Evolutionary conservation across 2,797 vertebrate species (phyloP).

Genomic region (Mus spretus): DNA sequence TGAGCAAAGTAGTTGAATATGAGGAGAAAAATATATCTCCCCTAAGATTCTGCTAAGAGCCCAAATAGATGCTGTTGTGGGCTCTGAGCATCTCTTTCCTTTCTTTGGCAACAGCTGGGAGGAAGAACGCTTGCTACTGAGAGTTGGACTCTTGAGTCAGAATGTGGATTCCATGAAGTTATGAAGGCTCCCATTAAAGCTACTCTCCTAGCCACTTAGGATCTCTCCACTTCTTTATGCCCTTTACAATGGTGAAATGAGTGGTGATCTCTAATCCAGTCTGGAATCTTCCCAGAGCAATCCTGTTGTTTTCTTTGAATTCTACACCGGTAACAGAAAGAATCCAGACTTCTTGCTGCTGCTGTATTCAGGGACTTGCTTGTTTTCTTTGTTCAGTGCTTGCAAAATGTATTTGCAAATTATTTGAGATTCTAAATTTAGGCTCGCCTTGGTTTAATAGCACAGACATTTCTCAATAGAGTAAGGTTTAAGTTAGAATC

Average conservation of each 20-base stretch:
- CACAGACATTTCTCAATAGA: neutral
- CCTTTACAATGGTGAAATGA: slow-evolving; percentile 19
- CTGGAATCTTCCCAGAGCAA: neutral
- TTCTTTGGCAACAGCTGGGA: neutral
- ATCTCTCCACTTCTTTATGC: slow-evolving; percentile 28
- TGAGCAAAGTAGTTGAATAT: neutral
- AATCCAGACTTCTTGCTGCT: neutral
- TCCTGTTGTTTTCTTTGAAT: neutral
- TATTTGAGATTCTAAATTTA: slow-evolving; percentile 58
- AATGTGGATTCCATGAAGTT: neutral
- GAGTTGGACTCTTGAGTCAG: neutral
- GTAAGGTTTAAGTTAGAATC: slow-evolving; percentile 32
- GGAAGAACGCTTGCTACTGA: neutral
- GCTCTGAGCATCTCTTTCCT: neutral
- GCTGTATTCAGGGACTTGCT: neutral
- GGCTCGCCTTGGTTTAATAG: slow-evolving; percentile 17
- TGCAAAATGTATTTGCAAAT: slow-evolving; percentile 22
- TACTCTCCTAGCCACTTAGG: neutral
- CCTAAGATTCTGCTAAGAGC: neutral
- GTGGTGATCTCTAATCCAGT: neutral
- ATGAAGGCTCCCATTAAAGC: neutral
- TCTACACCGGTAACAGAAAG: neutral
- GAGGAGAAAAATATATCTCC: slow-evolving; percentile 3
- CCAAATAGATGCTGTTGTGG: neutral
- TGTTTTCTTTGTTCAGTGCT: neutral